A percentile compares a stretch with the other conserved stretches of the same genome.
Evolutionary conservation across 2,888 invertebrate genomes (phyloP).

Genomic region (Allophyes oxyacanthae): DNA sequence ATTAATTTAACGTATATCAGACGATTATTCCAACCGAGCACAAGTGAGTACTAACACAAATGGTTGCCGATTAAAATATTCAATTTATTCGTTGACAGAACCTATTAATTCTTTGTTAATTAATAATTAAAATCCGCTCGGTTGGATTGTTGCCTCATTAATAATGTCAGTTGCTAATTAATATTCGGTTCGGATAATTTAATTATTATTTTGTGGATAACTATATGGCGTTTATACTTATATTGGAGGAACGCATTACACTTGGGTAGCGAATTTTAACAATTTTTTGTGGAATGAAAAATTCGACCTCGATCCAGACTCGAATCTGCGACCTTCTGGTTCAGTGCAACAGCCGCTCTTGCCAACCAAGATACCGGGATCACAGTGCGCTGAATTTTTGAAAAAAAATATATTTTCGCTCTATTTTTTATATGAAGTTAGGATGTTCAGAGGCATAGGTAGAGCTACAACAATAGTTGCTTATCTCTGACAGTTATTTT

Average conservation of each 20-base stretch:
- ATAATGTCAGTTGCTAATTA: constrained; percentile 40
- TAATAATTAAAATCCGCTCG: constrained; percentile 46
- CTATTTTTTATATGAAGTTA: no score
- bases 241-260: no score
- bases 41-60: constrained; percentile 24
- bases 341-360: no score
- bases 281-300: no score
- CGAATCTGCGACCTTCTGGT: no score
- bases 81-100: constrained; percentile 55
- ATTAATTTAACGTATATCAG: constrained; percentile 33
- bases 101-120: constrained; percentile 57
- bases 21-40: constrained; percentile 14
- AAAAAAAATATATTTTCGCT: no score
- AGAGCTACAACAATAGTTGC: no score
- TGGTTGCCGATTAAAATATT: constrained; percentile 44
- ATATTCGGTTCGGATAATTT: constrained; percentile 20
- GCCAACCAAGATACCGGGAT: no score
- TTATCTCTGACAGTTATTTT: not conserved
- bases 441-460: no score
- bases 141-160: constrained; percentile 34
- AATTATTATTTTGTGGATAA: constrained; percentile 15
- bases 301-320: no score
- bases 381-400: no score
- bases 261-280: no score
- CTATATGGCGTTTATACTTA: constrained; percentile 3